Base-by-base conservation (phyloP, 2,888 invertebrate genomes). In the Drepanosiphum platanoidis region DNA sequence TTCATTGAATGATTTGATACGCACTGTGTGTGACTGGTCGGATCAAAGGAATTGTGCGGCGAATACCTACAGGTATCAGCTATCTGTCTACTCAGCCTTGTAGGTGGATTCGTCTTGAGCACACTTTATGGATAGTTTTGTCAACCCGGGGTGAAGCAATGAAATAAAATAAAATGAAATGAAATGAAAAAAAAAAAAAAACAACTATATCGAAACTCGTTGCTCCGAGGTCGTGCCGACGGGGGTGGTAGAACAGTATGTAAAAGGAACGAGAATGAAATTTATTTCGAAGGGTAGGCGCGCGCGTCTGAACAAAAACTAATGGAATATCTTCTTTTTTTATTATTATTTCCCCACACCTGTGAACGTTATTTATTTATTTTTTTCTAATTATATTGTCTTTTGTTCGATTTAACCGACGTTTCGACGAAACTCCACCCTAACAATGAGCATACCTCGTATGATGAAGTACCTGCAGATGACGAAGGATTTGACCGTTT, bases 341-440 rank as follows among this genome's bases (percentile, higher is more conserved):
- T 18, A 58, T n/a, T n/a, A n/a, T 52, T 46, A 83, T 66, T 66
- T 64, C 46, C 46, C 83, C 42, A 66, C 83, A 83, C 74, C 83
- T 75, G 83, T 52, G 74, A 74, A 83, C 66, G 83, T 83, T 83
- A 83, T 83, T 83, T 83, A 83, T 83, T 64, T 61, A 58, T 81
- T 71, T 58, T 58, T 81, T n/a, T 11, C 61, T 30, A 71, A 81
- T 72, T 82, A 72, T 3, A 81, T 82, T 72, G 82, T 82, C 58
- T 72, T 82, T 72, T 82, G 61, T 72, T 61, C 64, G 34, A 61
- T 74, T 22, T 77, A 77, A 77, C 27, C 58, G 80, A 36, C 32
- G 72, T 61, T 71, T 71, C 58, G 39, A 39, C 30, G 42, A 27
- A 39, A 78, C n/a, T 61, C 34, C 34, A 61, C 61, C 77, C 61